phyloP scores from a whole-genome alignment of 1,140 invertebrate species.

The Tribolium madens region DNA sequence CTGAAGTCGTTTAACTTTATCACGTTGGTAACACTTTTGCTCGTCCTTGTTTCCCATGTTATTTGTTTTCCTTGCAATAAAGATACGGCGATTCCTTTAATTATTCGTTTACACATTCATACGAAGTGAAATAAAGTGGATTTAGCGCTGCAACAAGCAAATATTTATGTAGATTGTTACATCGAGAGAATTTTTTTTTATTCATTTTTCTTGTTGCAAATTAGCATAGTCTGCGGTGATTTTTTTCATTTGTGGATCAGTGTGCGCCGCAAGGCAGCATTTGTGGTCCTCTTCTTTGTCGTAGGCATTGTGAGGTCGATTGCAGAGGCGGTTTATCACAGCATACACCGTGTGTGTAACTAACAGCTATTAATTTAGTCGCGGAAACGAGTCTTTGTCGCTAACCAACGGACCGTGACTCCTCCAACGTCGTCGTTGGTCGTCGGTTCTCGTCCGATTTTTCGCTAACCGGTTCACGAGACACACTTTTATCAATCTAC shows the following conservation, averaged over 20 bases:
- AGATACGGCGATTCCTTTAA: constrained; percentile 6
- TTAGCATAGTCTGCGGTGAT: no score
- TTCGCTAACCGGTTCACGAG: not conserved
- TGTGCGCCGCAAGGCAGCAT: not conserved
- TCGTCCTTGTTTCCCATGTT: constrained; percentile 9
- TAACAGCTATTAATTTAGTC: constrained; percentile 42
- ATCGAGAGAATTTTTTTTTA: no score
- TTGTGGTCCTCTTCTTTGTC: not conserved
- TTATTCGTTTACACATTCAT: constrained; percentile 4
- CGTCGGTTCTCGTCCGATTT: not conserved
- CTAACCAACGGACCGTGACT: constrained; percentile 38
- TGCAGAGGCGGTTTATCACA: not conserved
- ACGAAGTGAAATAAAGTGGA: not conserved
- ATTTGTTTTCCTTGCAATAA: constrained; percentile 8
- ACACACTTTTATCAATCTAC: not conserved
- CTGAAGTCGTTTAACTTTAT: constrained; percentile 3
- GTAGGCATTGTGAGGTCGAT: not conserved
- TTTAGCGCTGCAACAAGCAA: not conserved
- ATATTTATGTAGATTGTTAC: constrained; percentile 5
- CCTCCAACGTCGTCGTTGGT: constrained; percentile 3
- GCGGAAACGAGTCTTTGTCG: constrained; percentile 45
- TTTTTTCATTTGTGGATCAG: no score
- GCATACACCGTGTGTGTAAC: constrained; percentile 9
- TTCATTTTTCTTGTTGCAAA: no score
- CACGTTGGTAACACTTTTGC: constrained; percentile 4